Percentiles rank a stretch among this genome's conserved stretches.
Evolutionary conservation across 2,113 vertebrate species (phyloP).

Genomic region (Chinchilla lanigera): DNA sequence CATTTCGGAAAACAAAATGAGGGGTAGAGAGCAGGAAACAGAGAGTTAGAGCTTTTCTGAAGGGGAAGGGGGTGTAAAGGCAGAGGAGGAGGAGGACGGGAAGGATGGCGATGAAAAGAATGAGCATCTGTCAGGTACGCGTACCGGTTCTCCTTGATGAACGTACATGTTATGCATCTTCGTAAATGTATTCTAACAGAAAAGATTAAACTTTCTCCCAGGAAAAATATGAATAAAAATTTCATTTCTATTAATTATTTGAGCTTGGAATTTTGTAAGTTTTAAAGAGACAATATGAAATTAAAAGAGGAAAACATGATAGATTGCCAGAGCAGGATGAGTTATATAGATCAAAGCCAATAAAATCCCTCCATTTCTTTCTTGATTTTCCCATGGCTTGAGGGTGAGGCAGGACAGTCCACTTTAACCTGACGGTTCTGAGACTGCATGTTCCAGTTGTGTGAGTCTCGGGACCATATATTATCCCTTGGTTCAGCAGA

Average conservation of each 20-base stretch:
- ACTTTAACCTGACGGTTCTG: background rate
- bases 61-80: background rate
- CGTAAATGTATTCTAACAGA: background rate
- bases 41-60: background rate
- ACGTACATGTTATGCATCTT: background rate
- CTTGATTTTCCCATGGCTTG: background rate
- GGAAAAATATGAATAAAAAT: conserved; percentile 21
- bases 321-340: background rate
- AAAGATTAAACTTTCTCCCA: background rate
- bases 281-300: background rate
- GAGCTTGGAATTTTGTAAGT: background rate
- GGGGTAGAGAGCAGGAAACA: background rate
- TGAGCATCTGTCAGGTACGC: background rate
- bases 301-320: background rate
- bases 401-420: background rate
- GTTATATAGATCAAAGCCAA: background rate
- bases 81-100: background rate
- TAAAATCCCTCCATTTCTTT: background rate
- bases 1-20: background rate
- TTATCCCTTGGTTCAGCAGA: background rate
- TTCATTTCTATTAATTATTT: conserved; percentile 37
- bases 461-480: background rate
- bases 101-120: background rate
- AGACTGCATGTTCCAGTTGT: background rate
- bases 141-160: background rate